Base-by-base conservation (phyloP, 1,140 invertebrate species). In the Drepana arcuata region DNA sequence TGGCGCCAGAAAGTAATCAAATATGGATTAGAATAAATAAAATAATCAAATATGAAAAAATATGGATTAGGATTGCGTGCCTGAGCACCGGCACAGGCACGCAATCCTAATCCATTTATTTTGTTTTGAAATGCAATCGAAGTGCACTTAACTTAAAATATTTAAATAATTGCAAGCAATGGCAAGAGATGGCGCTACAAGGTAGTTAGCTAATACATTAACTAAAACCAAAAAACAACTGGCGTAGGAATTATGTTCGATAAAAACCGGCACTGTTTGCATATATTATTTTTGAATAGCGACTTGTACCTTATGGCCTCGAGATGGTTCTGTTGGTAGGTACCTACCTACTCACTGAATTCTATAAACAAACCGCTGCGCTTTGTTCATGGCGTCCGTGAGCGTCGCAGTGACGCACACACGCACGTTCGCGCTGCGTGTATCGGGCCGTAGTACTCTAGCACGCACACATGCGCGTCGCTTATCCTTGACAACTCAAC, bases 301-400 rank as follows among this genome's bases (percentile, higher is more conserved):
- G 9, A 5, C 4, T 4, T 5, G 9, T 21, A 21, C 4, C 18
- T 21, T 5, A 21, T 21, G 9, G 18, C 9, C 33, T 27, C 24
- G 32, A 12, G 31, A 9, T 24, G 27, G 25, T 31, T 24, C 31
- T 41, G 16, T 23, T 14, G 26, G 9, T 45, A 45, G 24, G 36
- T 65, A 33, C 37, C 41, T 46, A 57, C 35, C 29, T 52, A 52
- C 37, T n/a, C n/a, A n/a, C n/a, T n/a, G n/a, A 57, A 50, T 53
- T 56, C 55, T 60, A 59, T 60, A 69, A 68, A 65, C 50, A 64
- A 50, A 56, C 30, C 37, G 47, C 57, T 68, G 68, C 44, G 44
- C 30, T 47, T 47, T 47, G 44, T 48, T 46, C 42, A n/a, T n/a
- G 51, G 45, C 54, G 55, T 67, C 48, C 56, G 52, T 65, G 57